These are phyloP conservation scores for Amphipoea oculea DNA, from an alignment of 2,888 invertebrate genomes.

Conservation along the genomic window DNA sequence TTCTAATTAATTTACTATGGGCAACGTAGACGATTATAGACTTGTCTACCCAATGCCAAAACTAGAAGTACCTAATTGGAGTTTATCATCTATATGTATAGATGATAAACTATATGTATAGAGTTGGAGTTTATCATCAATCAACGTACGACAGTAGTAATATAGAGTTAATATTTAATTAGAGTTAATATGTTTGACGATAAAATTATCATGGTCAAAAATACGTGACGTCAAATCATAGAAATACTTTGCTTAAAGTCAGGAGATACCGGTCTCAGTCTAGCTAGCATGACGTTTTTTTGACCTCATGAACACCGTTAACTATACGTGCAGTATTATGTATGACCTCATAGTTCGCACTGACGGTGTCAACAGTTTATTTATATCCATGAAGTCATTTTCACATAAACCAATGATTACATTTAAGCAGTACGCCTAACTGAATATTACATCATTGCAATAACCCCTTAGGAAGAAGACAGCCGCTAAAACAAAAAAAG, in stretches of 20 bases:
- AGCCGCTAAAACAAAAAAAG: neutral
- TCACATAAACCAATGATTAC: constrained; percentile 53
- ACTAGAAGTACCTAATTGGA: neutral
- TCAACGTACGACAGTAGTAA: neutral
- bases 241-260: constrained; percentile 22
- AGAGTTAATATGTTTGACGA: constrained; percentile 15
- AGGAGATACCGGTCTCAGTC: constrained; percentile 37
- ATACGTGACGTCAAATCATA: constrained; percentile 39
- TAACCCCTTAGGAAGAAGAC: constrained; percentile 21
- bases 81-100: too few relatives aligned
- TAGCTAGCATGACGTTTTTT: constrained; percentile 52
- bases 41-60: neutral
- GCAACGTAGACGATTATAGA: neutral
- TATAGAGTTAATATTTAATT: neutral
- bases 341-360: constrained; percentile 62
- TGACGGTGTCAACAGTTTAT: constrained; percentile 67
- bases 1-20: neutral
- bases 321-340: constrained; percentile 35
- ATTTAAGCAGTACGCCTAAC: constrained; percentile 44
- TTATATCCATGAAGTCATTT: constrained; percentile 66
- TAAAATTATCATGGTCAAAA: constrained; percentile 44
- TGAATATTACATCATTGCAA: constrained; percentile 54
- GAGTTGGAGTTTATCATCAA: constrained; percentile 15
- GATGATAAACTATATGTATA: too few relatives aligned
- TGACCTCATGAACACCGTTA: constrained; percentile 64